phyloP scores from a whole-genome alignment of 2,797 vertebrate genomes.

The Huso huso region DNA sequence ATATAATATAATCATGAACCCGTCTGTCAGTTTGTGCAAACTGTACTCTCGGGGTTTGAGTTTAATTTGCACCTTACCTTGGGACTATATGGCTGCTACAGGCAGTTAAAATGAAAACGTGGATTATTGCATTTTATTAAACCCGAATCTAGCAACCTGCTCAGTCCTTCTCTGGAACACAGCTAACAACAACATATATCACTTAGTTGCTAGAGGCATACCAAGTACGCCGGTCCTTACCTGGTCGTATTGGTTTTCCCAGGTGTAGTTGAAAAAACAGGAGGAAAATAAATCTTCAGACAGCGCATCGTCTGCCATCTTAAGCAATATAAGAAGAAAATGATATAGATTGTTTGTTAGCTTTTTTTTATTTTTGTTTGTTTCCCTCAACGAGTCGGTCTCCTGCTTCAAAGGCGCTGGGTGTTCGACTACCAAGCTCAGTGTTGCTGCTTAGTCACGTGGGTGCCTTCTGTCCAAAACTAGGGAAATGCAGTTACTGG shows the following conservation, averaged over 20 bases:
- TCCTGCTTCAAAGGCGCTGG: conserved; percentile 40
- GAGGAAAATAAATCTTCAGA: conserved; percentile 78
- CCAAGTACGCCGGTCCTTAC: conserved; percentile 52
- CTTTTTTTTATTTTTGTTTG: conserved; percentile 6
- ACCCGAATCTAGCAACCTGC: too few relatives aligned
- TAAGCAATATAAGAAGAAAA: conserved; percentile 39
- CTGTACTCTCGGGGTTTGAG: too few relatives aligned
- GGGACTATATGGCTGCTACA: too few relatives aligned
- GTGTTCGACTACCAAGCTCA: conserved; percentile 33
- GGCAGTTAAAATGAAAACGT: too few relatives aligned
- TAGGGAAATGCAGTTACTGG: conserved; percentile 33
- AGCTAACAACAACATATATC: too few relatives aligned
- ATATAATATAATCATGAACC: too few relatives aligned
- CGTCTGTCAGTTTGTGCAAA: too few relatives aligned
- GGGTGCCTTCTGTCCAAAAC: conserved; percentile 34
- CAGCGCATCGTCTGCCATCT: conserved; percentile 82
- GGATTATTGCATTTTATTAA: too few relatives aligned
- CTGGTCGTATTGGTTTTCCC: conserved; percentile 85
- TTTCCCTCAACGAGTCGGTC: conserved; percentile 32
- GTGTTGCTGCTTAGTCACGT: conserved; percentile 38
- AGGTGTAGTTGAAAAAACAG: conserved; percentile 83
- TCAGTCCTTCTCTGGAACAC: too few relatives aligned
- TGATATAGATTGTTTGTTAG: conserved; percentile 10
- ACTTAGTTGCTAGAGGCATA: conserved; percentile 10
- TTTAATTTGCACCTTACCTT: too few relatives aligned